phyloP scores from a whole-genome alignment of 37 sponge, comb jelly and placozoan species.

The Bolinopsis microptera region DNA sequence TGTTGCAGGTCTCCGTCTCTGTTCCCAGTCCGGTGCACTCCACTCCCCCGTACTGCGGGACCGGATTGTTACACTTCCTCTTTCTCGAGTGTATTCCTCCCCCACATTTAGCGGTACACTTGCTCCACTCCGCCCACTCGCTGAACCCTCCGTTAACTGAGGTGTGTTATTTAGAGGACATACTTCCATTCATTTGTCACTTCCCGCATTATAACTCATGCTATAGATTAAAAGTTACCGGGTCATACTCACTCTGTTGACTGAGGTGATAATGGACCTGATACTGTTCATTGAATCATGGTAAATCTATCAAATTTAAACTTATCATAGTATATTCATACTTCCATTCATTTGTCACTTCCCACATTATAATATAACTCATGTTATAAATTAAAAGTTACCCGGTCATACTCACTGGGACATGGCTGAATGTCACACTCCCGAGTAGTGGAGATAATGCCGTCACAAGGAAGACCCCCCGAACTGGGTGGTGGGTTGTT shows the following conservation, averaged over 20 bases:
- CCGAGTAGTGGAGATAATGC: not conserved
- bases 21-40: conserved; percentile 67
- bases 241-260: no score
- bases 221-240: no score
- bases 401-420: conserved; percentile 76
- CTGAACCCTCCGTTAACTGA: conserved; percentile 81
- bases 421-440: conserved; percentile 69
- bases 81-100: conserved; percentile 68
- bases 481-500: not conserved
- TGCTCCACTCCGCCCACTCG: conserved; percentile 74
- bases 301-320: no score
- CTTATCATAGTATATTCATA: no score
- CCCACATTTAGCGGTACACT: conserved; percentile 73
- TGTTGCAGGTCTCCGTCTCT: conserved; percentile 68
- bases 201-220: no score
- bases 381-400: no score
- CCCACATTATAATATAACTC: no score
- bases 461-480: not conserved
- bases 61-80: conserved; percentile 73
- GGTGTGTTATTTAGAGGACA: no score
- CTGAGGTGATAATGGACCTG: no score
- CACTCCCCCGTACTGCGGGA: conserved; percentile 70
- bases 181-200: no score
- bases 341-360: no score
- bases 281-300: no score